Base-by-base conservation (phyloP, 1,140 invertebrate genomes). In the Anadara kagoshimensis region DNA sequence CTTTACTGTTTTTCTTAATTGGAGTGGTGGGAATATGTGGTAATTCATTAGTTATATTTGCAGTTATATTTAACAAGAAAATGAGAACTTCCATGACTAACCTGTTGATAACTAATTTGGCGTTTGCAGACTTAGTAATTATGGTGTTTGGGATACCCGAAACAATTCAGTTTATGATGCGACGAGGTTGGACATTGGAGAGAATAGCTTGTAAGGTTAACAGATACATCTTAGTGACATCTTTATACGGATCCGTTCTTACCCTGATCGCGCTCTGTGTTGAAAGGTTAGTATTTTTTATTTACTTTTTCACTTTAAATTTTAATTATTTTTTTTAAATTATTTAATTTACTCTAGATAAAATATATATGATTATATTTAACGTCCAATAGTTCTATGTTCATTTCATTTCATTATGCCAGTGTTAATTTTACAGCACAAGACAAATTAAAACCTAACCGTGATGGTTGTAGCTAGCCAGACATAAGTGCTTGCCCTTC, bases 231-330 rank as follows among this genome's bases (percentile, higher is more conserved):
- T 51, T 90, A 69, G 87, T 89, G 16, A 71, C 80, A 5, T 77
- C 85, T 14, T 81, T 90, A 4, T 90, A 90, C 70, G 84, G 84
- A 1, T 90, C 89, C 10, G 86, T 90, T 12, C 78, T 90, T 51
- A 89, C 88, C 0, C 75, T 90, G 1, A 70, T 89, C 22, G 83
- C 88, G 11, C 79, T 90, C 7, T 89, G 88, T 59, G 81, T 90
- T 11, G 89, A 90, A 80, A 86, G 89, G 89, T 90, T 72, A 84
- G 88, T 76, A 20, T 47, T 65, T 36, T 36, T 36, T n/a, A 45
- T 44, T n/a, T 18, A 51, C 36, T 36, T 56, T n/a, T n/a, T n/a
- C n/a, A n/a, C n/a, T n/a, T n/a, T n/a, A n/a, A n/a, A n/a, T n/a
- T n/a, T n/a, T n/a, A n/a, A n/a, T n/a, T n/a, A n/a, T n/a, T n/a